Conservation (phyloP, 1,140 invertebrate genomes). For the Danaus melanippus region DNA sequence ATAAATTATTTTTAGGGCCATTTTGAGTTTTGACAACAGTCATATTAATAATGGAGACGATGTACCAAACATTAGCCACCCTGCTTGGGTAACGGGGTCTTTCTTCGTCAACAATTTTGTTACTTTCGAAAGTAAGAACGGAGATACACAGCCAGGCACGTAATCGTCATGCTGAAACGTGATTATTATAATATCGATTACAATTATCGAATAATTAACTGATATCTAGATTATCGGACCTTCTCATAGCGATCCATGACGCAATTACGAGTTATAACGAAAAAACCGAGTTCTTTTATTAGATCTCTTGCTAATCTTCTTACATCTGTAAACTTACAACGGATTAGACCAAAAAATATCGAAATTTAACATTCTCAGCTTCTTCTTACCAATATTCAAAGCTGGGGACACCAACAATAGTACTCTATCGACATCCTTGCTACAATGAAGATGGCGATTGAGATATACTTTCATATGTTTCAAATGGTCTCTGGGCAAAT, state of each 20-base stretch:
- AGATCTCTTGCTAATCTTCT: conserved; percentile 39
- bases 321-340: conserved; percentile 27
- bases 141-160: conserved; percentile 43
- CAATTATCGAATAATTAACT: conserved; percentile 4
- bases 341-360: conserved; percentile 2
- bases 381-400: conserved; percentile 39
- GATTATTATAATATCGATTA: conserved; percentile 12
- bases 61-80: conserved; percentile 62
- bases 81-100: conserved; percentile 43
- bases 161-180: conserved; percentile 46
- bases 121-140: conserved; percentile 46
- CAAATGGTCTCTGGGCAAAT: conserved; percentile 54
- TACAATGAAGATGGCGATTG: conserved; percentile 25
- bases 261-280: conserved; percentile 51
- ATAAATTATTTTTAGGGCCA: no score
- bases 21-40: no score
- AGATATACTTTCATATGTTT: conserved; percentile 59
- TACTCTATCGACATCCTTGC: conserved; percentile 43
- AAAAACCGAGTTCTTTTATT: conserved; percentile 49
- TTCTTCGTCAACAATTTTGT: conserved; percentile 44
- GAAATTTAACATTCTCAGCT: background rate
- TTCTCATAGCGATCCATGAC: conserved; percentile 59
- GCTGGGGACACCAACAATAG: conserved; percentile 48
- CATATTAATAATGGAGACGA: no score
- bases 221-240: conserved; percentile 26